Percentiles rank a stretch among this genome's conserved stretches.
Conservation (phyloP, 53 echinoderm and acorn worm species). For the Paracentrotus lividus region DNA sequence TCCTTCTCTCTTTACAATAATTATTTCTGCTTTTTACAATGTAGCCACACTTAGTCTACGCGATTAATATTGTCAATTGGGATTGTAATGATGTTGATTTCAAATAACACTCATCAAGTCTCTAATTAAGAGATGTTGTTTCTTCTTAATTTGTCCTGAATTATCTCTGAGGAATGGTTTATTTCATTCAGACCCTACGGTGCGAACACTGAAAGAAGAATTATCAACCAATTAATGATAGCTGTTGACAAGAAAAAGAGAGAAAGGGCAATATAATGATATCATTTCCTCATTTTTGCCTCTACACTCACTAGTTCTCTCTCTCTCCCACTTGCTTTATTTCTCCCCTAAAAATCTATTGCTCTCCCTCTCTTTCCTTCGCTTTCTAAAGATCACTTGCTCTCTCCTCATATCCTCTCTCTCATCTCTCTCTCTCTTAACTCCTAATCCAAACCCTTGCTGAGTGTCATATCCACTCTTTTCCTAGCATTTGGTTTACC, state of each 20-base stretch:
- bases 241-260: neutral
- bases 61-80: neutral
- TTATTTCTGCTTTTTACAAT: no score
- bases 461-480: no score
- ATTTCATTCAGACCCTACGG: neutral
- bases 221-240: neutral
- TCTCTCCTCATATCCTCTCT: neutral
- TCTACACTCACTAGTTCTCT: neutral
- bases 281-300: neutral
- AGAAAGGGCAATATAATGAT: neutral
- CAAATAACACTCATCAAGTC: constrained; percentile 9
- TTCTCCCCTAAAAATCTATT: neutral
- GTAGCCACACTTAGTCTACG: no score
- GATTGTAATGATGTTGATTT: constrained; percentile 2
- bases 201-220: neutral
- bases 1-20: neutral
- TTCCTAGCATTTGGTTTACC: no score
- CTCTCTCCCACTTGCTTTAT: neutral
- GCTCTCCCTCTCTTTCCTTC: neutral
- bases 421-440: neutral
- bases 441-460: no score
- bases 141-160: constrained; percentile 22
- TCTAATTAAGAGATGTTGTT: constrained; percentile 35
- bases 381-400: no score
- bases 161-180: neutral